Evolutionary conservation across 2,888 invertebrate genomes (phyloP).

Genomic region (Heliconius erato): DNA sequence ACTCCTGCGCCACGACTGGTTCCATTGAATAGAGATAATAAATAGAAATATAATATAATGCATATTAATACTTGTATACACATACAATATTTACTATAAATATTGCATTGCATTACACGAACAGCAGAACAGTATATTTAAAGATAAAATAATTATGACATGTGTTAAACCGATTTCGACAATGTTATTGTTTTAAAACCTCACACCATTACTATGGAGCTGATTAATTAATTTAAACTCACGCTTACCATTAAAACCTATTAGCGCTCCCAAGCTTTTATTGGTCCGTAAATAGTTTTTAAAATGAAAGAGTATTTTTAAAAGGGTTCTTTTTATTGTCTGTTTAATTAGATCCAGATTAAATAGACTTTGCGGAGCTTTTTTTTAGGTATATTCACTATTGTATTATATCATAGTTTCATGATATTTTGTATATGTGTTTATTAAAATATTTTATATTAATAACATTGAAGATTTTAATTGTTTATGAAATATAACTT

Average conservation of each 20-base stretch:
- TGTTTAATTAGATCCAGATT: slow-evolving; percentile 15
- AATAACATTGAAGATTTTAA: neutral
- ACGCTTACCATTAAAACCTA: slow-evolving; percentile 48
- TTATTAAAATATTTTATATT: neutral
- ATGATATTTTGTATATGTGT: neutral
- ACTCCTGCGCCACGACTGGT: too few relatives aligned
- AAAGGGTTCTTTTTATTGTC: slow-evolving; percentile 20
- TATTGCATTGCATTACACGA: slow-evolving; percentile 7
- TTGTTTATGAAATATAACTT: neutral
- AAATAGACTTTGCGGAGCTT: neutral
- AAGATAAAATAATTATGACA: slow-evolving; percentile 17
- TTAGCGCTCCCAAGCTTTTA: slow-evolving; percentile 45
- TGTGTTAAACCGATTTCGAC: slow-evolving; percentile 38
- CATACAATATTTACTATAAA: neutral
- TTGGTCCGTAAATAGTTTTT: slow-evolving; percentile 37
- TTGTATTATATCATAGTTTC: neutral
- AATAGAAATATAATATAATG: neutral
- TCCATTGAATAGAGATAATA: neutral
- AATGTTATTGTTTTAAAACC: slow-evolving; percentile 47
- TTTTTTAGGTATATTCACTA: neutral
- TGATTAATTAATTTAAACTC: slow-evolving; percentile 49
- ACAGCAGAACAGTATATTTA: neutral
- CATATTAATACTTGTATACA: neutral
- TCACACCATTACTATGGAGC: slow-evolving; percentile 42
- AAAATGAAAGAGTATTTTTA: slow-evolving; percentile 31